Percentiles rank a stretch among this genome's conserved stretches.
phyloP scores from a whole-genome alignment of 2,113 vertebrate species.

The Rhinoptilus africanus region DNA sequence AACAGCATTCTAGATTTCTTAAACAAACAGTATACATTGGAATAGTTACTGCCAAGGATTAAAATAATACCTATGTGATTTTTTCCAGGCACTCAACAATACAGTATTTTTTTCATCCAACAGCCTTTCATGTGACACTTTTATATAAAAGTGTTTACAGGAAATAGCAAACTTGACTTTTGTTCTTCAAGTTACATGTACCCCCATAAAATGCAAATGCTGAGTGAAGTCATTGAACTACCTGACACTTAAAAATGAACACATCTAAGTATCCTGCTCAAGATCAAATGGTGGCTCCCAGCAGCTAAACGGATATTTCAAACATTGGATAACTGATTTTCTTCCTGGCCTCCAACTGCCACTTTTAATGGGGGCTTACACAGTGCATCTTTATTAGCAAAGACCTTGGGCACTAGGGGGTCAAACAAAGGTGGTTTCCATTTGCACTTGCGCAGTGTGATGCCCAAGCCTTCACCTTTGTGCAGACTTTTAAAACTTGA shows the following conservation, averaged over 20 bases:
- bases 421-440: neutral
- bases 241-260: constrained; percentile 63
- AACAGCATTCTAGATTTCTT: constrained; percentile 44
- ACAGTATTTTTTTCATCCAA: constrained; percentile 36
- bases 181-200: constrained; percentile 35
- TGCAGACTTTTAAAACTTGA: neutral
- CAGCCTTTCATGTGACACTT: constrained; percentile 73
- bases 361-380: neutral
- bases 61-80: constrained; percentile 57
- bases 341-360: neutral
- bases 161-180: constrained; percentile 61
- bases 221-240: constrained; percentile 7
- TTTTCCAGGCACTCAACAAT: constrained; percentile 69
- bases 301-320: constrained; percentile 61
- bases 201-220: constrained; percentile 11
- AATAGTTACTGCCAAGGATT: constrained; percentile 53
- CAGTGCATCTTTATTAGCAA: constrained; percentile 4
- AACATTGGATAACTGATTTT: constrained; percentile 33
- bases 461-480: neutral
- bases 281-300: constrained; percentile 68
- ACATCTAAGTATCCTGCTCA: constrained; percentile 49
- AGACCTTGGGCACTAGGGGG: neutral
- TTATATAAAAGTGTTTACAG: constrained; percentile 71
- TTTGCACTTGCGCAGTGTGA: neutral
- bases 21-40: constrained; percentile 58